A percentile compares a stretch with the other conserved stretches of the same genome.
Evolutionary conservation across 1,140 invertebrate species (phyloP).

Genomic region (Pygmarrhopalites habei): DNA sequence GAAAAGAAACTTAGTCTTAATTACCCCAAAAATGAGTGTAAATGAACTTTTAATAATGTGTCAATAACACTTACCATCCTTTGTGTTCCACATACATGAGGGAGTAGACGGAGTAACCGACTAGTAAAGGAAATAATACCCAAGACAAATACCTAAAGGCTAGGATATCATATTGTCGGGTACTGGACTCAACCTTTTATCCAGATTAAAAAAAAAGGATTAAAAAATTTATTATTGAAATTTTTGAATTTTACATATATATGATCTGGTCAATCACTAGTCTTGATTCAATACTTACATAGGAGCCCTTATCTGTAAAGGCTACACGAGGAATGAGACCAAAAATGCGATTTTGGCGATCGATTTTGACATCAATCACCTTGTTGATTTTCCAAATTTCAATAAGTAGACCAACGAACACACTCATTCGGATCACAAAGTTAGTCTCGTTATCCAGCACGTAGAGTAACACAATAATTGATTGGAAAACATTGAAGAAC

Average conservation of each 20-base stretch:
- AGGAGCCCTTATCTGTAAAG: constrained; percentile 91
- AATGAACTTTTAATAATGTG: no score
- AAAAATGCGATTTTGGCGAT: constrained; percentile 63
- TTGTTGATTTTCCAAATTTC: constrained; percentile 99
- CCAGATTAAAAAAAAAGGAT: constrained; percentile 1
- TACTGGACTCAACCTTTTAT: constrained; percentile 87
- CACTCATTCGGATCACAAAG: constrained; percentile 84
- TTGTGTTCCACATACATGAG: constrained; percentile 96
- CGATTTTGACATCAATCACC: constrained; percentile 73
- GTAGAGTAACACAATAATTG: constrained; percentile 87
- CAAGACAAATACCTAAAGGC: constrained; percentile 88
- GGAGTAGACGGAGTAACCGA: constrained; percentile 90
- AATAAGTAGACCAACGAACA: constrained; percentile 88
- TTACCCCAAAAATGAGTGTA: no score
- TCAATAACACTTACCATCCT: no score
- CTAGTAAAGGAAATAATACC: constrained; percentile 85
- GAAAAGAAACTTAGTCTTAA: no score
- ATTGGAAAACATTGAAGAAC: constrained; percentile 99
- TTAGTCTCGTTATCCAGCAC: constrained; percentile 99
- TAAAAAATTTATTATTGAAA: no score
- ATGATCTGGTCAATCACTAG: no score
- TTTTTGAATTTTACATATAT: no score
- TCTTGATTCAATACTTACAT: no score
- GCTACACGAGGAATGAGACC: constrained; percentile 73
- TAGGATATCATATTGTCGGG: constrained; percentile 87